These are phyloP conservation scores for Natator depressus DNA, from an alignment of 2,113 vertebrate genomes.

Conservation along the genomic window DNA sequence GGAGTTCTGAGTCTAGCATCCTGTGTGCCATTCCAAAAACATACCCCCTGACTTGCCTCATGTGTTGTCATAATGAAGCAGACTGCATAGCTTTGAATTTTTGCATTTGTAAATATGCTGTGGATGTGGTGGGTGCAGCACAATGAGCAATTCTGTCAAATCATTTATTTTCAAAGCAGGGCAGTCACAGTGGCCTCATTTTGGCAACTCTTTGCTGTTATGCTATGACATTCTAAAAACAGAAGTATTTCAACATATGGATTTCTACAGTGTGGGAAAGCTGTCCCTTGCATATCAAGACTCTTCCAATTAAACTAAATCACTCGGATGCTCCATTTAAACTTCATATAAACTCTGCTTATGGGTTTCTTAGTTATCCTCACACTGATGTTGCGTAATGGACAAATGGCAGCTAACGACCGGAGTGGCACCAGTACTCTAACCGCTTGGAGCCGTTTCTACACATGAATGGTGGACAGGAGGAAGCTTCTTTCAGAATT, in stretches of 20 bases:
- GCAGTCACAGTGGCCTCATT: slow-evolving; percentile 54
- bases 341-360: slow-evolving; percentile 56
- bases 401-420: slow-evolving; percentile 44
- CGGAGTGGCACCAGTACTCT: slow-evolving; percentile 27
- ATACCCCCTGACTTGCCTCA: slow-evolving; percentile 71
- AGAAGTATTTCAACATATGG: slow-evolving; percentile 66
- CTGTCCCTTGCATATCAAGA: slow-evolving; percentile 50
- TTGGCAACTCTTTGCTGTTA: slow-evolving; percentile 63
- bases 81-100: slow-evolving; percentile 65
- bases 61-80: slow-evolving; percentile 62
- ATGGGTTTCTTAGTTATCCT: slow-evolving; percentile 27
- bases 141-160: slow-evolving; percentile 69
- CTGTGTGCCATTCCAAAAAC: slow-evolving; percentile 57
- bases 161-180: slow-evolving; percentile 74
- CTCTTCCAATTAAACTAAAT: slow-evolving; percentile 60
- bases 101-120: slow-evolving; percentile 59
- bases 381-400: slow-evolving; percentile 41
- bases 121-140: slow-evolving; percentile 39
- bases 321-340: slow-evolving; percentile 50
- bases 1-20: slow-evolving; percentile 63
- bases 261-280: slow-evolving; percentile 58
- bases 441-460: not conserved
- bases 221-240: slow-evolving; percentile 36
- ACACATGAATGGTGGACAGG: not conserved
- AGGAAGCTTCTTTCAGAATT: not conserved